Evolutionary conservation across 2,888 invertebrate genomes (phyloP).

Genomic region (Aradus depressus): DNA sequence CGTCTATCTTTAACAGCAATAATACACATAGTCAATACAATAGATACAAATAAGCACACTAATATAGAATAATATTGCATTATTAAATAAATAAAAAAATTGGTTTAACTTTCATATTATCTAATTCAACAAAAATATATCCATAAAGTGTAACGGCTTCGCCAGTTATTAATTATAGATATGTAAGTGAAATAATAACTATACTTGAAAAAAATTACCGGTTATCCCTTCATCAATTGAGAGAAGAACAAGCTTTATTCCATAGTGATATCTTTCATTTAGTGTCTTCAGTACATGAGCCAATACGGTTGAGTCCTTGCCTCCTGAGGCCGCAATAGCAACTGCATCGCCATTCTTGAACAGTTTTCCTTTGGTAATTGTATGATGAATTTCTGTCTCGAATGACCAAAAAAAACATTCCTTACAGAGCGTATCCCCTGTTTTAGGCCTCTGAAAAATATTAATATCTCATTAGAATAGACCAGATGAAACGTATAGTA

Average conservation of each 20-base stretch:
- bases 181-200: no score
- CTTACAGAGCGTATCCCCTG: slow-evolving; percentile 83
- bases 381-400: slow-evolving; percentile 89
- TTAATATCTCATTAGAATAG: slow-evolving; percentile 20
- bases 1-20: no score
- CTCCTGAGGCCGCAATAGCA: slow-evolving; percentile 87
- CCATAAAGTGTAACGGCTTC: no score
- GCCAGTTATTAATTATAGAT: no score
- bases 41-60: no score
- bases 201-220: slow-evolving; percentile 42
- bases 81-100: no score
- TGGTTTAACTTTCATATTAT: no score
- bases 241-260: slow-evolving; percentile 73
- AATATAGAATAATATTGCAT: no score
- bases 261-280: slow-evolving; percentile 83
- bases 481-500: slow-evolving; percentile 14
- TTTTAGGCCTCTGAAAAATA: slow-evolving; percentile 67
- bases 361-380: slow-evolving; percentile 67
- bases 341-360: slow-evolving; percentile 76
- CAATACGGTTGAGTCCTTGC: slow-evolving; percentile 95
- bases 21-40: no score
- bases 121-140: no score
- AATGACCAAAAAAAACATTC: slow-evolving; percentile 89
- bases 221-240: slow-evolving; percentile 99
- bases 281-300: slow-evolving; percentile 85